Conservation (phyloP, 2,113 vertebrate species). For the Pterocles orientalis region DNA sequence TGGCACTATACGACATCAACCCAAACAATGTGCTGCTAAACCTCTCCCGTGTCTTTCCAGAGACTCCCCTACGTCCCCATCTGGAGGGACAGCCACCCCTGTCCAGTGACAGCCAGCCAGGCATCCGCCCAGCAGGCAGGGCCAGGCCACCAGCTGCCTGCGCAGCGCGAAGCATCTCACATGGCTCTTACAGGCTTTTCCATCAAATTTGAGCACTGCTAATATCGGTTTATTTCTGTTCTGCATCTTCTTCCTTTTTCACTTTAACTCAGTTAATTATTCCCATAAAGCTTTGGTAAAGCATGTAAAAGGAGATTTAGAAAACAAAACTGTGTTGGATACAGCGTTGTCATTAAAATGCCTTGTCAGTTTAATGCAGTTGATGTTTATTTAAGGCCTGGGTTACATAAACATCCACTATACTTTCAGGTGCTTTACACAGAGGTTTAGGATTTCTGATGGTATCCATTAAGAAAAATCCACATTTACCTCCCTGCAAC, state of each 20-base stretch:
- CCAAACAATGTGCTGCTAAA: background rate
- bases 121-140: background rate
- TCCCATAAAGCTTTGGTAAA: background rate
- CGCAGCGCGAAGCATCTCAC: rapidly evolving
- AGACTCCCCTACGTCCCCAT: no score
- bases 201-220: background rate
- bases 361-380: background rate
- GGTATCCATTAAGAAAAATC: background rate
- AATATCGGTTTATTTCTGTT: background rate
- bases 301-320: background rate
- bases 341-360: background rate
- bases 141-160: background rate
- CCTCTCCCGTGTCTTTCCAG: background rate
- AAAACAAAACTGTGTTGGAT: background rate
- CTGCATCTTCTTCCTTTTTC: background rate
- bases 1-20: background rate
- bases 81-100: no score
- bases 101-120: background rate
- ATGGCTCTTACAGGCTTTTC: background rate
- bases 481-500: background rate
- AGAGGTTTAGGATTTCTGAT: background rate
- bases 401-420: background rate
- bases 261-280: background rate
- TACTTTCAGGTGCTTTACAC: background rate
- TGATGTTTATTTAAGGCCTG: background rate